Percentiles rank a stretch among this genome's conserved stretches.
Conservation (phyloP, 2,888 invertebrate genomes). For the Lydus trimaculatus region DNA sequence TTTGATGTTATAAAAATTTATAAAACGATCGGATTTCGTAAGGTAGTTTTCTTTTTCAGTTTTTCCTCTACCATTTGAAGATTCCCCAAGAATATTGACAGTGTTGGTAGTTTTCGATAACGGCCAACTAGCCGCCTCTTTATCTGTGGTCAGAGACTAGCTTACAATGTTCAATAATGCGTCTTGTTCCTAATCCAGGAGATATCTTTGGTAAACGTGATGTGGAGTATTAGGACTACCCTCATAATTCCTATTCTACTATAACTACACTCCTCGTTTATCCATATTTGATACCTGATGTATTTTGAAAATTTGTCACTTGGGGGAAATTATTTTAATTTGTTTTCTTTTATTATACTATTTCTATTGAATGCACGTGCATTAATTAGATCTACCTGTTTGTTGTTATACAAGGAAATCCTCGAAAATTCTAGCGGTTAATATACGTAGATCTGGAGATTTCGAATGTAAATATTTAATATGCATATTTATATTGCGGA, state of each 20-base stretch:
- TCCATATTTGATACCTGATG: slow-evolving; percentile 36
- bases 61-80: slow-evolving; percentile 12
- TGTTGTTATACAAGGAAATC: background rate
- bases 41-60: background rate
- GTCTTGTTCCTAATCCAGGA: slow-evolving; percentile 47
- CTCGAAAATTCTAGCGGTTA: background rate
- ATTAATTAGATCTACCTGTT: too few species aligned
- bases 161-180: slow-evolving; percentile 48
- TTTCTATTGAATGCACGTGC: background rate
- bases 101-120: slow-evolving; percentile 37
- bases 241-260: slow-evolving; percentile 40
- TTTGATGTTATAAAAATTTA: background rate
- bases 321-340: background rate
- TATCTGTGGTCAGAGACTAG: slow-evolving; percentile 47
- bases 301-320: too few species aligned
- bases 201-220: slow-evolving; percentile 39
- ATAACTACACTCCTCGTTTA: slow-evolving; percentile 33
- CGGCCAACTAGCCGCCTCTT: slow-evolving; percentile 28
- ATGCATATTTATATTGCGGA: slow-evolving; percentile 22
- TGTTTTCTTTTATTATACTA: too few species aligned
- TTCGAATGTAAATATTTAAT: slow-evolving; percentile 17
- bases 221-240: slow-evolving; percentile 39
- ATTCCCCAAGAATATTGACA: slow-evolving; percentile 37
- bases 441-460: background rate
- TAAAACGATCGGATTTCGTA: background rate